Conservation (phyloP, 1,140 invertebrate species). For the Brachionus plicatilis region DNA sequence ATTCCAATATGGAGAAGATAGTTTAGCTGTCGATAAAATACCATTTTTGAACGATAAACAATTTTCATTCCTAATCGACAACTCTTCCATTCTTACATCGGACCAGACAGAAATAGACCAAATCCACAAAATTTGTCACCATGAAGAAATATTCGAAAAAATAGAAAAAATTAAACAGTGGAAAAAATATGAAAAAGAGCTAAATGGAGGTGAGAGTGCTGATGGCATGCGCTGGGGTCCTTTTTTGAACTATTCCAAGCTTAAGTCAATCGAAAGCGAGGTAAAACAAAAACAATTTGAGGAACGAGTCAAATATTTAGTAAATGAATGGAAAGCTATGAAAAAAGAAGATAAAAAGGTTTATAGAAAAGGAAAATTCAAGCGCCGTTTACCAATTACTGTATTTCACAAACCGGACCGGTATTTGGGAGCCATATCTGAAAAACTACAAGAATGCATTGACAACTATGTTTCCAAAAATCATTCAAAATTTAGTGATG, state of each 20-base stretch:
- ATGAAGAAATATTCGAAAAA: conserved; percentile 26
- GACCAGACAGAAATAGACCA: neutral
- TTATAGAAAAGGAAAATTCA: conserved; percentile 32
- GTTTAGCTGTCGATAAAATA: conserved; percentile 79
- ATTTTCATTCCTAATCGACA: conserved; percentile 73
- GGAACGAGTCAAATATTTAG: neutral
- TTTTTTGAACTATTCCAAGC: conserved; percentile 33
- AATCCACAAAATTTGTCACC: conserved; percentile 13
- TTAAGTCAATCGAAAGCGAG: neutral
- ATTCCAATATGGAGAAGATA: conserved; percentile 96
- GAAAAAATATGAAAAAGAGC: neutral
- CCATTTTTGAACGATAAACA: conserved; percentile 75
- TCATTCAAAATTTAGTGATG: conserved; percentile 40
- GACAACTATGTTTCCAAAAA: conserved; percentile 61
- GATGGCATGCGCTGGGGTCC: conserved; percentile 21
- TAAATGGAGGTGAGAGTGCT: neutral
- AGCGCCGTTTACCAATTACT: neutral
- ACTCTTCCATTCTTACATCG: conserved; percentile 53
- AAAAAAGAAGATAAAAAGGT: conserved; percentile 55
- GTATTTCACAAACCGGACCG: conserved; percentile 20
- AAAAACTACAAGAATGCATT: conserved; percentile 68
- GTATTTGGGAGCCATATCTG: conserved; percentile 70
- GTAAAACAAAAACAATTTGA: neutral
- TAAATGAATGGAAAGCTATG: conserved; percentile 62
- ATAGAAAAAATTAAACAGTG: conserved; percentile 36